phyloP scores from a whole-genome alignment of 2,888 invertebrate genomes.

The Scaptomyza reducta region DNA sequence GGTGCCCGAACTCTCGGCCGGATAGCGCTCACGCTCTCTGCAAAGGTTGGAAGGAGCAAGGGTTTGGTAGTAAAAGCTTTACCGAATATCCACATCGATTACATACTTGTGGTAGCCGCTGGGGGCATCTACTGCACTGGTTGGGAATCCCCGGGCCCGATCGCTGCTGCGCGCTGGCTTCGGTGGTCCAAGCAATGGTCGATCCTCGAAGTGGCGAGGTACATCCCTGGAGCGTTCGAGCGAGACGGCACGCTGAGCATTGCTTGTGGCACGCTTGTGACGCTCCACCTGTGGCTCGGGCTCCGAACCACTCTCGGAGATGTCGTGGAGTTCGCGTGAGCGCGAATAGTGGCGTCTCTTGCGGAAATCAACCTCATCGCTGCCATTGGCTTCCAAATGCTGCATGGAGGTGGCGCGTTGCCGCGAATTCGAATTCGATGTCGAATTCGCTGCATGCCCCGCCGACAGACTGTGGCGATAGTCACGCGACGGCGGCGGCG shows the following conservation, averaged over 20 bases:
- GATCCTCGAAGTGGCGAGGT: constrained; percentile 74
- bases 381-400: constrained; percentile 78
- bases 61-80: neutral
- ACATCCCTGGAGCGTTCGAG: constrained; percentile 61
- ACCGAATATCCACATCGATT: accelerated
- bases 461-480: constrained; percentile 70
- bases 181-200: constrained; percentile 79
- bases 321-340: constrained; percentile 85
- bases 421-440: constrained; percentile 48
- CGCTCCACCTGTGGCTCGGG: constrained; percentile 80
- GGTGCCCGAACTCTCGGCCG: constrained; percentile 86
- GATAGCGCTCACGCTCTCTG: constrained; percentile 83
- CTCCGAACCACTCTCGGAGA: constrained; percentile 84
- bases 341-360: constrained; percentile 83
- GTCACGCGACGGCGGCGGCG: constrained; percentile 72
- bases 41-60: accelerated
- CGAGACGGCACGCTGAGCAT: constrained; percentile 67
- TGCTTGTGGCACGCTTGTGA: constrained; percentile 63
- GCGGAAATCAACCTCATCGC: constrained; percentile 82
- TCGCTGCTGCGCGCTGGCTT: constrained; percentile 84
- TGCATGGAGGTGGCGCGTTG: constrained; percentile 83
- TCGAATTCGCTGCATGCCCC: constrained; percentile 29
- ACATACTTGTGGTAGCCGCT: constrained; percentile 58
- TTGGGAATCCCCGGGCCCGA: constrained; percentile 54
- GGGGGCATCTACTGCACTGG: constrained; percentile 43